phyloP scores from a whole-genome alignment of 2,113 vertebrate genomes.

The Rhinopithecus roxellana region DNA sequence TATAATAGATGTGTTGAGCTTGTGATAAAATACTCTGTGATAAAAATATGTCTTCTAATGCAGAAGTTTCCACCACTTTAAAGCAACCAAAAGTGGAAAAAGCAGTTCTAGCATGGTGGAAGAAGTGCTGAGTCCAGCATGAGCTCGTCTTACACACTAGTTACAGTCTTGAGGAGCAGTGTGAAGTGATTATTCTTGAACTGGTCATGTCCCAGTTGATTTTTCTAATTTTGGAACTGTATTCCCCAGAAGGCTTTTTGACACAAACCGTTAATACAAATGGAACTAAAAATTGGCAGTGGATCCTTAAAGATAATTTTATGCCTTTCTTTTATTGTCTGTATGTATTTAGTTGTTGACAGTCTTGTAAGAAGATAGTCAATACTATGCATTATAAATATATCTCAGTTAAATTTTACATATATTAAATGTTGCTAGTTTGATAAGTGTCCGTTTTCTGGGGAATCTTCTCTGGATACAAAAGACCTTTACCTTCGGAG shows the following conservation, averaged over 20 bases:
- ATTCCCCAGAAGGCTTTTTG: not conserved
- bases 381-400: not conserved
- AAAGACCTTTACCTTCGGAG: not conserved
- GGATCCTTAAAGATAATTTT: not conserved
- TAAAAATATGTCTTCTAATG: not conserved
- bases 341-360: not conserved
- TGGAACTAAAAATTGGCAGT: not conserved
- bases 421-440: not conserved
- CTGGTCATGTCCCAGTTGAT: not conserved
- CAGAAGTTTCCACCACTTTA: not conserved
- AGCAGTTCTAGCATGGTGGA: too few relatives aligned
- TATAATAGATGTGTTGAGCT: not conserved
- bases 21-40: not conserved
- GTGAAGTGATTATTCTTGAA: not conserved
- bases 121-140: not conserved
- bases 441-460: not conserved
- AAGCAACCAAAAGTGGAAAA: not conserved
- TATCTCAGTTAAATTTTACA: not conserved
- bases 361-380: not conserved
- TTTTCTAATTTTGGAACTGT: conserved; percentile 19
- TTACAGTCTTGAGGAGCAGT: not conserved
- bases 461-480: not conserved
- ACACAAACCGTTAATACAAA: not conserved
- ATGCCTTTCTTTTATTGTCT: not conserved
- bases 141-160: not conserved